Conservation (phyloP, 2,113 vertebrate genomes). For the Pardalotus punctatus region DNA sequence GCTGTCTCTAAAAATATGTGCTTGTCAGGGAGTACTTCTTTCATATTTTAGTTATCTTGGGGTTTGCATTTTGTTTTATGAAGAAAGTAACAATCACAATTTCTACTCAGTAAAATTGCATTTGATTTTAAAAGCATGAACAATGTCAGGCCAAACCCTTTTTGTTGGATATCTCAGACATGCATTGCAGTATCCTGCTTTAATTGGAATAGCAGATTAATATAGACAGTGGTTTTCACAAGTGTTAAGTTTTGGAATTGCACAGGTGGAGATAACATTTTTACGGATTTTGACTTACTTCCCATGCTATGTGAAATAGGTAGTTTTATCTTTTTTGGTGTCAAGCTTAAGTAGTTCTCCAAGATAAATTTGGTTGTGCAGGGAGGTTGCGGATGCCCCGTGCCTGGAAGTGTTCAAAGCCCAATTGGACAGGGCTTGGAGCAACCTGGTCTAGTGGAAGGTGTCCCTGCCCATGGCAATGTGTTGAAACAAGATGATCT, state of each 20-base stretch:
- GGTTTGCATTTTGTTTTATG: neutral
- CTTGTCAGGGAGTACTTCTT: neutral
- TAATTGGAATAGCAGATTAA: neutral
- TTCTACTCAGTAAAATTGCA: neutral
- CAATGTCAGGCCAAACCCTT: neutral
- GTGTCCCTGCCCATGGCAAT: neutral
- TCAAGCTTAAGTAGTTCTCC: neutral
- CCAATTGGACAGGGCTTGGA: neutral
- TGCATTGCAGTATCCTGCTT: neutral
- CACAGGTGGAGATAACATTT: neutral
- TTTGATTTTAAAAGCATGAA: neutral
- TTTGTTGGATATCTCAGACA: fast-evolving
- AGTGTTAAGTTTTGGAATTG: neutral
- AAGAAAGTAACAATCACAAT: neutral
- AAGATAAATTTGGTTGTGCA: neutral
- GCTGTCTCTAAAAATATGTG: neutral
- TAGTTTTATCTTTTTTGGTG: neutral
- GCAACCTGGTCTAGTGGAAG: neutral
- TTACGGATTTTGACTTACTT: neutral
- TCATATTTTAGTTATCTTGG: neutral
- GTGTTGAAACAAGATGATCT: neutral
- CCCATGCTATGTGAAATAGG: neutral
- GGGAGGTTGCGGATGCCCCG: neutral
- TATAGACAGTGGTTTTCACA: neutral
- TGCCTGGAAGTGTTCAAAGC: neutral